Conservation (phyloP, 2,888 invertebrate species). For the Platycheirus albimanus region DNA sequence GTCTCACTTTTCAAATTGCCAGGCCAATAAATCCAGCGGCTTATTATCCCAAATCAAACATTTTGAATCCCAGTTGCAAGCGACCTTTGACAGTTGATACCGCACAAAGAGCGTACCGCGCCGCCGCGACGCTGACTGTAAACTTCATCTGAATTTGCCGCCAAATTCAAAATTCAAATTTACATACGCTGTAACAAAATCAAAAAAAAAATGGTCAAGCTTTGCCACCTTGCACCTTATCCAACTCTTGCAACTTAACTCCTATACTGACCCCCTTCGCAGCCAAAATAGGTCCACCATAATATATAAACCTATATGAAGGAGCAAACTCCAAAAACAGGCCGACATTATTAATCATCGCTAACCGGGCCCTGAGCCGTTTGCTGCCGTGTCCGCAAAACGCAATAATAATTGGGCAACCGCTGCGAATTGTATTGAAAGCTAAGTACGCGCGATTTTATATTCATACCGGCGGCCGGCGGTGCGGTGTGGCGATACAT, state of each 20-base stretch:
- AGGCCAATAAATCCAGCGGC: conserved; percentile 56
- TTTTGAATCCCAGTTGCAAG: conserved; percentile 60
- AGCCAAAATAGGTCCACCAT: conserved; percentile 44
- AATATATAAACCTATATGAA: background rate
- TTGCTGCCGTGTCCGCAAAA: conserved; percentile 52
- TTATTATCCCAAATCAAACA: conserved; percentile 56
- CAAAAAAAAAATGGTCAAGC: background rate
- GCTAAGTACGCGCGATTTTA: conserved; percentile 38
- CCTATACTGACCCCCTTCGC: conserved; percentile 52
- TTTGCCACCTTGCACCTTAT: conserved; percentile 19
- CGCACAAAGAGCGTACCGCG: conserved; percentile 56
- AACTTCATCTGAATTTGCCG: conserved; percentile 18
- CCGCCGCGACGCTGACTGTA: background rate
- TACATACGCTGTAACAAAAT: conserved; percentile 45
- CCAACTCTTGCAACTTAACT: conserved; percentile 15
- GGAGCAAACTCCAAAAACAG: conserved; percentile 38
- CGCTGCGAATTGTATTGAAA: conserved; percentile 63
- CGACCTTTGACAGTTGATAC: conserved; percentile 69
- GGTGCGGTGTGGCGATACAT: too few relatives aligned
- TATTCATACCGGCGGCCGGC: conserved; percentile 12
- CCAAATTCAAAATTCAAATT: conserved; percentile 34
- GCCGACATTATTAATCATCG: conserved; percentile 70
- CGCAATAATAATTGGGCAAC: conserved; percentile 73
- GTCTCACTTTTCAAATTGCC: conserved; percentile 26
- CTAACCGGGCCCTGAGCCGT: conserved; percentile 57